phyloP scores from a whole-genome alignment of 2,888 invertebrate species.

The Apodemia mormo region DNA sequence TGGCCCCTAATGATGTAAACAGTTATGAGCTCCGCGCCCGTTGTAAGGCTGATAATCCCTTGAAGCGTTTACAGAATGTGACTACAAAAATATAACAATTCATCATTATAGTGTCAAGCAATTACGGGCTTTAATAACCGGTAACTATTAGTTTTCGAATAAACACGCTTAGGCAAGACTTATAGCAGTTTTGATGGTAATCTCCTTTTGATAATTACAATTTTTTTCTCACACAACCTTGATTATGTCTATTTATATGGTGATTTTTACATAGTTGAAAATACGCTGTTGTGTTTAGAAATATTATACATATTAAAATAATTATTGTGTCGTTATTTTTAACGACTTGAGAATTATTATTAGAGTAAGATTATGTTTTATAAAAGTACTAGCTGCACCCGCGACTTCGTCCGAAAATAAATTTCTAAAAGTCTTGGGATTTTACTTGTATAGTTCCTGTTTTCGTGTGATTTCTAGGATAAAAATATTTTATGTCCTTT shows the following conservation, averaged over 20 bases:
- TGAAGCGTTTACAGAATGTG: conserved; percentile 61
- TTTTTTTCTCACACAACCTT: conserved; percentile 75
- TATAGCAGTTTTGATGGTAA: conserved; percentile 76
- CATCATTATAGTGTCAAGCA: conserved; percentile 59
- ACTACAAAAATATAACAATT: conserved; percentile 73
- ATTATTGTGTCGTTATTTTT: not conserved
- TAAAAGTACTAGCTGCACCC: not conserved
- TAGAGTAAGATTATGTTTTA: not conserved
- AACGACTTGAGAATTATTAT: not conserved
- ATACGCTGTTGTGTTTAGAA: conserved; percentile 4
- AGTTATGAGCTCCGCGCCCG: conserved; percentile 41
- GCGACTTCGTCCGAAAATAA: too few relatives aligned
- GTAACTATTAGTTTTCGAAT: conserved; percentile 68
- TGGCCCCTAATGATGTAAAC: conserved; percentile 52
- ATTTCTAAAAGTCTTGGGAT: too few relatives aligned
- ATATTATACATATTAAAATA: conserved; percentile 10
- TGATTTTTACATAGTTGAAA: conserved; percentile 59
- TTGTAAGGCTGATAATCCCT: conserved; percentile 62
- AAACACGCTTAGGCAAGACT: conserved; percentile 74
- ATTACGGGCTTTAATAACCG: conserved; percentile 78
- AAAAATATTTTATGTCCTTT: too few relatives aligned
- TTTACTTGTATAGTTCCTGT: too few relatives aligned
- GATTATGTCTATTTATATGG: conserved; percentile 73
- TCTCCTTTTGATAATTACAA: conserved; percentile 79
- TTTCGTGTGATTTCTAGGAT: too few relatives aligned